A percentile compares a stretch with the other conserved stretches of the same genome.
Conservation (phyloP, 2,113 vertebrate species). For the Apteryx mantelli region DNA sequence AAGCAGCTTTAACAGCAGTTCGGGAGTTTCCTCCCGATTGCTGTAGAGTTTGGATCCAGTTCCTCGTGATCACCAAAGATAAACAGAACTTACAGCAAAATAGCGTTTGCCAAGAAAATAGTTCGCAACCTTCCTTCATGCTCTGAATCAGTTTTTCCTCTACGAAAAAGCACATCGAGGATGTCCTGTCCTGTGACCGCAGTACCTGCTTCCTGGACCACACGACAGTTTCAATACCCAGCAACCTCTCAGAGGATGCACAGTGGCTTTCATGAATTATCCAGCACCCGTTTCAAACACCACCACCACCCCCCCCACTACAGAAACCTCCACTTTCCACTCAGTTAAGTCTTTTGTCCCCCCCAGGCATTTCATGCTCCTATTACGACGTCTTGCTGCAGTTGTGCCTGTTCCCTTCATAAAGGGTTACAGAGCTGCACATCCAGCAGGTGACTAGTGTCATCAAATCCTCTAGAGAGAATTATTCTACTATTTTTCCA, state of each 20-base stretch:
- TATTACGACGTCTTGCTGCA: neutral
- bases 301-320: neutral
- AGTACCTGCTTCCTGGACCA: neutral
- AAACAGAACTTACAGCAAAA: neutral
- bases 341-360: neutral
- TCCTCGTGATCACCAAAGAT: constrained; percentile 3
- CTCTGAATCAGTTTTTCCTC: neutral
- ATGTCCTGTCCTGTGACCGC: neutral
- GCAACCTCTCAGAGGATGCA: accelerated
- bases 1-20: neutral
- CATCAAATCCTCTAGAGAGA: neutral
- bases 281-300: neutral
- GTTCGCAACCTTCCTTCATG: neutral
- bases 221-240: accelerated
- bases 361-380: neutral
- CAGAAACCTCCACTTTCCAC: neutral
- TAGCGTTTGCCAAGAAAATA: neutral
- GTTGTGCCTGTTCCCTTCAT: neutral
- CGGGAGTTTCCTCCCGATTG: neutral
- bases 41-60: constrained; percentile 17
- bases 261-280: neutral
- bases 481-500: neutral
- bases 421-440: too few species aligned
- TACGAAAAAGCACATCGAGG: neutral
- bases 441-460: neutral